Base-by-base conservation (phyloP, 2,888 invertebrate genomes). In the Julus scandinavius region DNA sequence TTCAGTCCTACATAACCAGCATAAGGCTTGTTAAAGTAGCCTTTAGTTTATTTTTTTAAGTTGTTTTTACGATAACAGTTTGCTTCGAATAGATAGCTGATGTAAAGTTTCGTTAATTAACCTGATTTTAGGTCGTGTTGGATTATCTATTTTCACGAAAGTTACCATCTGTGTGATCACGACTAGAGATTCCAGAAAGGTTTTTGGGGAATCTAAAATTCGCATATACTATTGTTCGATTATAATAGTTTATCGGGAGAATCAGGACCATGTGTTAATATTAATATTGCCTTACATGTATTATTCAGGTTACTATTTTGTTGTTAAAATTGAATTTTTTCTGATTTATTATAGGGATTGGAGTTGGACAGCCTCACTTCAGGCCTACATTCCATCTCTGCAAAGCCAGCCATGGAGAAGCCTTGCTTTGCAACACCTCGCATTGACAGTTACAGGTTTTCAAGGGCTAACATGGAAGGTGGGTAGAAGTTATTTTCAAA, bases 381-480 rank as follows among this genome's bases (percentile, higher is more conserved):
- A 6, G 72, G 84, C 13, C 45, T 88, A 17, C 49, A 58, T 49
- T 45, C 72, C 63, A 84, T 72, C 45, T 20, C 84, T 9, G 20
- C 88, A 17, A 20, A 80, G 84, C 41, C 88, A 11, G 29, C 63
- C 1, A 87, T 41, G 38, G 87, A 87, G 17, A 87, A 72, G 38
- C 54, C 87, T n/a, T 72, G 29, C 20, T 87, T 87, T 38, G 63
- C 58, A 6, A 49, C 96, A n/a, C 96, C 96, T 85, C 92, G 97
- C 90, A 97, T 97, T 91, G 97, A 97, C 93, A 95, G 96, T 89
- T 97, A 97, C 93, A 94, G 98, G 91, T 98, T 98, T 93, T 98
- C 97, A 88, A 97, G 98, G 97, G 98, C 98, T 87, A 98, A 98
- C 93, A 94, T 98, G 88, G 97, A 98, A 93, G 94, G 94, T 94